Evolutionary conservation across 1,140 invertebrate species (phyloP).

Genomic region (Drosophila tropicalis): DNA sequence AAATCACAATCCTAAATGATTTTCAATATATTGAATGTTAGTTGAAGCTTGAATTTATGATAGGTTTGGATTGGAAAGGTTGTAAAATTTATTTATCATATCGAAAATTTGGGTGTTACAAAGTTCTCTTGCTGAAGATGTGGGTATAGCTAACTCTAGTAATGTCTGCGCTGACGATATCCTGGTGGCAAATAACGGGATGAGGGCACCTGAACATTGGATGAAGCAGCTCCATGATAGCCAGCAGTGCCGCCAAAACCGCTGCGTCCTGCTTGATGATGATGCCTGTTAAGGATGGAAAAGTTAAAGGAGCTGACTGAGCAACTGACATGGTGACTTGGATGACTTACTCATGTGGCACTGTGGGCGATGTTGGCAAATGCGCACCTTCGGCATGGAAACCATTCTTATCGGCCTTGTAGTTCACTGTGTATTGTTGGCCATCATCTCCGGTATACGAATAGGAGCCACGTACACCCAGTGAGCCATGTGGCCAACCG

Average conservation of each 20-base stretch:
- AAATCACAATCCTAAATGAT: too few relatives aligned
- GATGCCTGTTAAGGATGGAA: constrained; percentile 19
- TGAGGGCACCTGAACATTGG: constrained; percentile 38
- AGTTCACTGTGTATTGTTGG: constrained; percentile 87
- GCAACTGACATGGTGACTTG: too few relatives aligned
- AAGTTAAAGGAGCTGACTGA: background rate
- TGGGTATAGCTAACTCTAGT: constrained; percentile 20
- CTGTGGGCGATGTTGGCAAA: constrained; percentile 88
- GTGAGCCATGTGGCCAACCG: constrained; percentile 84
- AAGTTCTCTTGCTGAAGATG: background rate
- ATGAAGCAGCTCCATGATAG: constrained; percentile 54
- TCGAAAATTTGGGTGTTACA: background rate
- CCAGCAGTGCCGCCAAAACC: constrained; percentile 27
- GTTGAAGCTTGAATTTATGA: too few relatives aligned
- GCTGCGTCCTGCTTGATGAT: constrained; percentile 34
- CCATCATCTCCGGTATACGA: constrained; percentile 86
- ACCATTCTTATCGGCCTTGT: constrained; percentile 87
- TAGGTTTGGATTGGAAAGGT: background rate
- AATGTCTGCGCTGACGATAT: constrained; percentile 69
- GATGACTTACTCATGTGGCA: constrained; percentile 84
- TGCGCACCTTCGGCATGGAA: constrained; percentile 89
- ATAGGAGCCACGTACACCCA: constrained; percentile 87
- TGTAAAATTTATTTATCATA: constrained; percentile 11
- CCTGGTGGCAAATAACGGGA: constrained; percentile 63
- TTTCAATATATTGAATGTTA: too few relatives aligned